phyloP scores from a whole-genome alignment of 2,797 vertebrate species.

The Sphenodon punctatus region DNA sequence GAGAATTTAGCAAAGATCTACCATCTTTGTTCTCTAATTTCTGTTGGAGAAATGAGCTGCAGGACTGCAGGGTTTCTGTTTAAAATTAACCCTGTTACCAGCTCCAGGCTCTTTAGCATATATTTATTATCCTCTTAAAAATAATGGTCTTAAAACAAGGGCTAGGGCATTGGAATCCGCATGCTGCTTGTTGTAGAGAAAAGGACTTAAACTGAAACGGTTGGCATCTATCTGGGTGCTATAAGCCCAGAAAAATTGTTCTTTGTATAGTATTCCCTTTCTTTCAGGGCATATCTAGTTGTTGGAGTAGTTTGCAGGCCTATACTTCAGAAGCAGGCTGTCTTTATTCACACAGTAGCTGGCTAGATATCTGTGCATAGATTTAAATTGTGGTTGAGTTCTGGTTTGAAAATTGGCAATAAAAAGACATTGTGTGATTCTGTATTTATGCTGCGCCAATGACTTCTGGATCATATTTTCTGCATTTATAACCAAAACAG shows the following conservation, averaged over 20 bases:
- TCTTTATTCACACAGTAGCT: not conserved
- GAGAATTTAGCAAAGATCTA: not conserved
- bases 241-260: not conserved
- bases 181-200: not conserved
- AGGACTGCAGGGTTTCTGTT: not conserved
- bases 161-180: not conserved
- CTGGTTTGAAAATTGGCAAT: not conserved
- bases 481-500: not conserved
- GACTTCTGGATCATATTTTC: not conserved
- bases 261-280: not conserved
- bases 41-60: not conserved
- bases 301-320: not conserved
- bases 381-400: not conserved
- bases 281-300: not conserved
- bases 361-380: not conserved
- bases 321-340: not conserved
- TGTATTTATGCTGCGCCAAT: not conserved
- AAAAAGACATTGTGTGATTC: not conserved
- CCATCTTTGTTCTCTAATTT: not conserved
- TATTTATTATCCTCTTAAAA: slow-evolving; percentile 13
- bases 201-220: not conserved
- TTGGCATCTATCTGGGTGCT: not conserved
- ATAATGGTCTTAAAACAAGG: slow-evolving; percentile 1
- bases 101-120: not conserved
- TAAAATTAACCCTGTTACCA: slow-evolving; percentile 19